Base-by-base conservation (phyloP, 2,797 vertebrate species). In the Acanthurus lineatus region DNA sequence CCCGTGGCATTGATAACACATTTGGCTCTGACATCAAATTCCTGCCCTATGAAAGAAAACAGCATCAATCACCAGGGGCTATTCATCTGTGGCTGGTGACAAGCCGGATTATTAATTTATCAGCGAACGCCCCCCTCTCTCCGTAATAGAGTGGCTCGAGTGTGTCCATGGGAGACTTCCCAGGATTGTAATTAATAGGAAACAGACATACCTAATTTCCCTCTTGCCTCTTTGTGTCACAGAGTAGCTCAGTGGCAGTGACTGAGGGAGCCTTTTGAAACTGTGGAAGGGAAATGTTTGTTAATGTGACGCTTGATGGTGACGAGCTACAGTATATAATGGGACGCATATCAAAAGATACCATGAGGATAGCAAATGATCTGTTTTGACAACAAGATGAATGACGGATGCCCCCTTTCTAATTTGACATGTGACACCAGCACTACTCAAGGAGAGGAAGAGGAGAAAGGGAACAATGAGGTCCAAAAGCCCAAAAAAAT, bases 1-100 rank as follows among this genome's bases (percentile, higher is more conserved):
- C 98, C 98, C 3, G 97, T 99, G 76, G 98, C 98, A 86, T 99
- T 99, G 96, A 99, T 98, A 94, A 99, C 97, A 91, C 97, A 99
- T 93, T 98, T 99, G 95, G 98, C 98, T 96, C 94, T 96, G 93
- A 99, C 96, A 91, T 99, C 96, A 95, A 99, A 99, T 92, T 98
- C 96, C 91, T 97, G 94, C 91, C 97, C 98, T 99, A 96, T 87
- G 94, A 96, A 96, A 96, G 96, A 96, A 97, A 97, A 96, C 96
- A 96, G 95, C 86, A 96, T 96, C 96, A 94, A 95, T 97, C 97
- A 97, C 94, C 82, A 73, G 88, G 92, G 89, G 86, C 92, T 91
- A 90, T 95, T 96, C 96, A 95, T 95, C 94, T 95, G 95, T 86
- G 94, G 92, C 95, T 92, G 38, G 94, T 93, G 95, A 92, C 83